phyloP scores from a whole-genome alignment of 2,113 vertebrate species.

The Scartelaos histophorus region DNA sequence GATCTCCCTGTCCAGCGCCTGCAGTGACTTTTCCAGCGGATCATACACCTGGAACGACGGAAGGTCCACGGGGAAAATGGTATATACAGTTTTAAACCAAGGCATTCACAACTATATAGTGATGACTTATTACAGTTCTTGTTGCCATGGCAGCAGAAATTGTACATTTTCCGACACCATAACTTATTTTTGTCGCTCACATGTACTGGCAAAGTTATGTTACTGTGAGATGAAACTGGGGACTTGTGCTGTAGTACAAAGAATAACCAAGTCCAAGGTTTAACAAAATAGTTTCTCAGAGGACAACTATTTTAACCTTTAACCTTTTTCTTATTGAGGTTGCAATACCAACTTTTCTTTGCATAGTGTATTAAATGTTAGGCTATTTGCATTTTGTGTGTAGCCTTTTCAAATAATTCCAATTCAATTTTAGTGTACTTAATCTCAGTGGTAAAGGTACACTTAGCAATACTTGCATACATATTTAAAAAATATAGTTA shows the following conservation, averaged over 20 bases:
- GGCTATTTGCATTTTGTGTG: too few species aligned
- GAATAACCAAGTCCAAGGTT: not conserved
- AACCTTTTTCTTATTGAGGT: too few species aligned
- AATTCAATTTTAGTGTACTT: too few species aligned
- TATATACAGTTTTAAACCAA: slow-evolving; percentile 54
- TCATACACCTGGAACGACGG: slow-evolving; percentile 90
- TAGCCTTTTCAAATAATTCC: not conserved
- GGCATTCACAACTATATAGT: not conserved
- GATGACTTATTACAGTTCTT: not conserved
- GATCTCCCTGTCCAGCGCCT: slow-evolving; percentile 89
- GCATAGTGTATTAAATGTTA: too few species aligned
- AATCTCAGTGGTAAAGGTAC: too few species aligned
- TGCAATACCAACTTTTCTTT: too few species aligned
- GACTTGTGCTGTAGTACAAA: not conserved
- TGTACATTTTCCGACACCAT: not conserved
- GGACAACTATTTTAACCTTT: too few species aligned
- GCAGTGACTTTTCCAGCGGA: slow-evolving; percentile 92
- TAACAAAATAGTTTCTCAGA: too few species aligned
- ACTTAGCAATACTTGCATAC: too few species aligned
- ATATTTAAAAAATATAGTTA: not conserved
- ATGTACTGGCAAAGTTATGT: not conserved
- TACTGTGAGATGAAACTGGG: not conserved
- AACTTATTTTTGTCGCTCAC: not conserved
- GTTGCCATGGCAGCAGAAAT: not conserved
- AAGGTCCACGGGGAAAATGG: slow-evolving; percentile 82